phyloP scores from a whole-genome alignment of 2,888 invertebrate species.

The Ochropleura plecta region DNA sequence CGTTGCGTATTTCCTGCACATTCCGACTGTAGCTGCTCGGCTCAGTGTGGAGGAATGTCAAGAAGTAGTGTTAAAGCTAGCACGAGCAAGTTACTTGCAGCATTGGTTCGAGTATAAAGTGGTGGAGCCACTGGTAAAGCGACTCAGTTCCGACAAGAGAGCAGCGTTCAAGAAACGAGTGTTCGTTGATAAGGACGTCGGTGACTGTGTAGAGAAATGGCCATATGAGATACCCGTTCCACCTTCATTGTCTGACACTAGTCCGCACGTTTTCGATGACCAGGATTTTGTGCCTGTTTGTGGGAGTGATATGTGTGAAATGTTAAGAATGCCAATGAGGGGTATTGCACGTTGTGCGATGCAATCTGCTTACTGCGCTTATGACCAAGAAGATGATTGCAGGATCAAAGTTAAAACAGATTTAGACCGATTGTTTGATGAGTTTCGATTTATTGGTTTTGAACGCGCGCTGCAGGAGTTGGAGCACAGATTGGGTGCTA shows the following conservation, averaged over 20 bases:
- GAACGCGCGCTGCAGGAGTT: slow-evolving; percentile 76
- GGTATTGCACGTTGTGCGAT: neutral
- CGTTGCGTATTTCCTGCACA: slow-evolving; percentile 71
- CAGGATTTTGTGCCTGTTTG: slow-evolving; percentile 12
- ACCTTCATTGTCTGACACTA: slow-evolving; percentile 2
- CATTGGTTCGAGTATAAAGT: slow-evolving; percentile 74
- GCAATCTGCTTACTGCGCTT: slow-evolving; percentile 10
- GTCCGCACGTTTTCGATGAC: slow-evolving; percentile 61
- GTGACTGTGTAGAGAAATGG: slow-evolving; percentile 69
- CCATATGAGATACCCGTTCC: slow-evolving; percentile 68
- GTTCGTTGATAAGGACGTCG: slow-evolving; percentile 75
- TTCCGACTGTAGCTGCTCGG: slow-evolving; percentile 71
- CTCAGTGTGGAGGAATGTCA: slow-evolving; percentile 75
- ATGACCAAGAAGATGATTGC: slow-evolving; percentile 61
- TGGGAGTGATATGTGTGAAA: neutral
- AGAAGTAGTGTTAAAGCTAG: slow-evolving; percentile 71
- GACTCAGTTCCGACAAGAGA: slow-evolving; percentile 68
- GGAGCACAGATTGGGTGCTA: slow-evolving; percentile 70
- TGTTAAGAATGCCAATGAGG: neutral
- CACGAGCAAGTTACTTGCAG: slow-evolving; percentile 74
- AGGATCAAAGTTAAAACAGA: slow-evolving; percentile 57
- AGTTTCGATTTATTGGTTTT: slow-evolving; percentile 78
- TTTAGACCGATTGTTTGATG: slow-evolving; percentile 78
- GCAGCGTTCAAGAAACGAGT: slow-evolving; percentile 73
- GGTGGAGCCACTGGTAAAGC: slow-evolving; percentile 77